Evolutionary conservation across 2,113 vertebrate species (phyloP).

Genomic region (Ranitomeya imitator): DNA sequence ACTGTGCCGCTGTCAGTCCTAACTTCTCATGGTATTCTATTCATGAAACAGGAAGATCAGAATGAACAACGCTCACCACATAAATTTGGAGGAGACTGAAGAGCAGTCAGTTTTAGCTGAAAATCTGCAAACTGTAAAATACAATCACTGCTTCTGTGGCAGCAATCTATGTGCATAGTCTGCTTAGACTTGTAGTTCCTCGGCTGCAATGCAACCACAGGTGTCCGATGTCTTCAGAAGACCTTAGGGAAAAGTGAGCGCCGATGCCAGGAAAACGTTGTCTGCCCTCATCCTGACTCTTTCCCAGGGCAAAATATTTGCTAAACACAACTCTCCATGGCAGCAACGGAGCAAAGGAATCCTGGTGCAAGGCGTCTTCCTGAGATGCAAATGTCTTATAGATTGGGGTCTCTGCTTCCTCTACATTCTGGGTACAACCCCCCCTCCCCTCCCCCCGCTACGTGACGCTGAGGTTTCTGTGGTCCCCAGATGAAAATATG

Average conservation of each 20-base stretch:
- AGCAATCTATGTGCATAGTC: no score
- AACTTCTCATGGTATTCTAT: not conserved
- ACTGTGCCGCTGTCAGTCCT: not conserved
- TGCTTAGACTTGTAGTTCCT: constrained; percentile 21
- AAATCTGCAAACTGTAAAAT: no score
- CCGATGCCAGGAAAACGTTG: constrained; percentile 8
- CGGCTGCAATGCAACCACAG: not conserved
- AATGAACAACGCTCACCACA: not conserved
- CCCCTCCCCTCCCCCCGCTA: not conserved
- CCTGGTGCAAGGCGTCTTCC: constrained; percentile 9
- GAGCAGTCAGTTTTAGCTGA: not conserved
- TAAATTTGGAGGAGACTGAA: not conserved
- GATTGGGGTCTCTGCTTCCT: not conserved
- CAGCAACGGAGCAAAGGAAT: constrained; percentile 16
- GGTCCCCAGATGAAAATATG: no score
- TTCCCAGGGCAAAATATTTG: constrained; percentile 24
- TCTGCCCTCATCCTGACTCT: not conserved
- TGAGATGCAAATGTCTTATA: not conserved
- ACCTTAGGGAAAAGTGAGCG: not conserved
- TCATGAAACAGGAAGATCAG: not conserved
- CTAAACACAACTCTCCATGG: constrained; percentile 49
- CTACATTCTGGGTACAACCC: not conserved
- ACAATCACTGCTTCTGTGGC: not conserved
- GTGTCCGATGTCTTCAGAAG: not conserved
- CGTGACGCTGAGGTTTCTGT: not conserved